Base-by-base conservation (phyloP, 2,888 invertebrate species). In the Drosophila neotestacea region DNA sequence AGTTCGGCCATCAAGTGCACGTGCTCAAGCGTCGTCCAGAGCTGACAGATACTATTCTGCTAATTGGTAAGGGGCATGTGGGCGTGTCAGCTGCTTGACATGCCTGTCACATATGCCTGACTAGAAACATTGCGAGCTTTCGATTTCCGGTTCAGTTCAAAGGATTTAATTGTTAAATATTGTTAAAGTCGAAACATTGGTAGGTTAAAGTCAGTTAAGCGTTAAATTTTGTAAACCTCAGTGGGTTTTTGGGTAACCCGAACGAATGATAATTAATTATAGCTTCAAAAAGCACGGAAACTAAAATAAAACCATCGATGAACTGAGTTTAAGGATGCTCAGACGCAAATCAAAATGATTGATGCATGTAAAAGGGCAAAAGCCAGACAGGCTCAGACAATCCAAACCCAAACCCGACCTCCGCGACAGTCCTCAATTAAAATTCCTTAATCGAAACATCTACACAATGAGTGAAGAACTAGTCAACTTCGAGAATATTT, bases 1-100 rank as follows among this genome's bases (percentile, higher is more conserved):
- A 77, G 61, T 80, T 78, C 56, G 83, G 63, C 79, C 79, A 85
- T 84, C 89, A 84, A 81, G 38, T 73, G 76, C 84, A 84, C 85
- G 85, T 88, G 89, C 85, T 70, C 22, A 42, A 47, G 59, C 61
- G 36, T 70, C 62, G 58, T 55, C 60, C 69, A 56, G 50, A 73
- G 64, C 73, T 73, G 85, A 75, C 88, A 81, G 81, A 64, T 47
- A 68, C 70, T 67, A 62, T 60, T 54, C 47, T 66, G 61, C 81
- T 84, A 78, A 86, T 84, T 88, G 81, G 60, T 65, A 55, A 28
- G 55, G 28, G 59, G 41, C 51, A 9, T 58, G 36, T 46, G 51
- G 67, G 50, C 56, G 63, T 50, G 65, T 2, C 60, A 46, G 52
- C 50, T 58, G 60, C 81, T 86, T 88, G 66, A 69, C 52, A 88